phyloP scores from a whole-genome alignment of 2,113 vertebrate species.

The Oryzias javanicus region DNA sequence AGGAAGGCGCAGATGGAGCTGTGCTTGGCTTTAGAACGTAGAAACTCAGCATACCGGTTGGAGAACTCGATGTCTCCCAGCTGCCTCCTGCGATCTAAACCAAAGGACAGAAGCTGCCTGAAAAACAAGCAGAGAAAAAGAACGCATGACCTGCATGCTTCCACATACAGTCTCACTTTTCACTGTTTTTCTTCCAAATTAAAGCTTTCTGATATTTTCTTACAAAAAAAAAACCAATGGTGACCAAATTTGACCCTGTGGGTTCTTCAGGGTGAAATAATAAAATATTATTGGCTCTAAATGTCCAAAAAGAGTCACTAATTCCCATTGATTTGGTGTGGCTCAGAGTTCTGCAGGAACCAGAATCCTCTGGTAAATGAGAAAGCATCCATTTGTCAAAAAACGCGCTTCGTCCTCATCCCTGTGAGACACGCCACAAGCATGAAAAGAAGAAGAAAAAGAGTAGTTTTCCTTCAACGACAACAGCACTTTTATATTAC shows the following conservation, averaged over 20 bases:
- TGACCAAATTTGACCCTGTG: too few relatives aligned
- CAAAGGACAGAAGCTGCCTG: constrained; percentile 52
- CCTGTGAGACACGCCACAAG: constrained; percentile 28
- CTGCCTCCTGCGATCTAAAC: constrained; percentile 71
- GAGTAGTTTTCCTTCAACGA: too few relatives aligned
- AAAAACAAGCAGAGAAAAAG: constrained; percentile 1
- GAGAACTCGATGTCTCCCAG: constrained; percentile 81
- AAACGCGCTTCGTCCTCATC: constrained; percentile 41
- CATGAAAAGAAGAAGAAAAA: background rate
- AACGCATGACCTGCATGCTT: too few relatives aligned
- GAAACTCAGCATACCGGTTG: constrained; percentile 76
- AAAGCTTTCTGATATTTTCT: too few relatives aligned
- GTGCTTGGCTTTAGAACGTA: constrained; percentile 78
- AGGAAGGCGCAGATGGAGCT: constrained; percentile 74
- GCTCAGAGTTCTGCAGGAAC: too few relatives aligned
- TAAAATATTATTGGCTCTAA: too few relatives aligned
- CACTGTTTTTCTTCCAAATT: too few relatives aligned
- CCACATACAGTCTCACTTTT: background rate
- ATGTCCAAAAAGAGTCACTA: too few relatives aligned
- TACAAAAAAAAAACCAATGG: too few relatives aligned
- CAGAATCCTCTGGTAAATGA: background rate
- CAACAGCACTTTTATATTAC: too few relatives aligned
- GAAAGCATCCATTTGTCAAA: background rate
- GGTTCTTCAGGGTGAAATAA: too few relatives aligned
- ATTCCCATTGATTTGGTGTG: too few relatives aligned